Evolutionary conservation across 2,113 vertebrate genomes (phyloP), one percentile per base, ranked within the genome.

Genomic region (Hipposideros armiger): DNA sequence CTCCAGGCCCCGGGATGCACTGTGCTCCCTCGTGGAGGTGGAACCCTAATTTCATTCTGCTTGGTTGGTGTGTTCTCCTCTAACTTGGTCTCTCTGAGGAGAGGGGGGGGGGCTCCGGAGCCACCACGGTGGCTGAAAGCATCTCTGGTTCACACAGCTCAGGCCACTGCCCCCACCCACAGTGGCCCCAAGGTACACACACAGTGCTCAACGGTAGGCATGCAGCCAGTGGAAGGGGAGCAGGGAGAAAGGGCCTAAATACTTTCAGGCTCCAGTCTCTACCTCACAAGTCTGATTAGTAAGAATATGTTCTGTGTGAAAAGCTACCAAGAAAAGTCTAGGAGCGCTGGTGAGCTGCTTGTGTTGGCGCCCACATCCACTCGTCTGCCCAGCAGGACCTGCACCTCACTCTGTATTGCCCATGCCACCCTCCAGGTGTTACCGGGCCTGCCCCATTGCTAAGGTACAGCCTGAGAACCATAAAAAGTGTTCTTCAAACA

Each of bases 321-420:
- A 93, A 90, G n/a, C 72, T 94, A 93, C 54, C 78, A 64, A 91
- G 73, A 77, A 82, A 86, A 88, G n/a, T 56, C 40, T 14, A 67
- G 54, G 36, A 47, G 10, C 42, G 20, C 72, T 72, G 19, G 67
- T 58, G 10, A 85, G 36, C 84, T 17, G 15, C 16, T 92, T 64
- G 11, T 20, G n/a, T 56, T 5, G 77, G 72, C 10, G 60, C 36
- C 45, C 32, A 36, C 36, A 36, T 36, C 36, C 36, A 2, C 36
- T 36, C 36, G 36, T 36, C 36, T 36, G 36, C 36, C 36, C 36
- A 70, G 36, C 19, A 62, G 26, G 13, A 69, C 50, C 56, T 1
- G 1, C 40, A 30, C 22, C 40, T 50, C 11, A 2, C 19, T 92
- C 15, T 28, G 70, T 52, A 64, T 13, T 58, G n/a, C 50, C 77